These are phyloP conservation scores for Plecturocebus donacophilus DNA, from an alignment of 2,113 vertebrate species.

Conservation along the genomic window DNA sequence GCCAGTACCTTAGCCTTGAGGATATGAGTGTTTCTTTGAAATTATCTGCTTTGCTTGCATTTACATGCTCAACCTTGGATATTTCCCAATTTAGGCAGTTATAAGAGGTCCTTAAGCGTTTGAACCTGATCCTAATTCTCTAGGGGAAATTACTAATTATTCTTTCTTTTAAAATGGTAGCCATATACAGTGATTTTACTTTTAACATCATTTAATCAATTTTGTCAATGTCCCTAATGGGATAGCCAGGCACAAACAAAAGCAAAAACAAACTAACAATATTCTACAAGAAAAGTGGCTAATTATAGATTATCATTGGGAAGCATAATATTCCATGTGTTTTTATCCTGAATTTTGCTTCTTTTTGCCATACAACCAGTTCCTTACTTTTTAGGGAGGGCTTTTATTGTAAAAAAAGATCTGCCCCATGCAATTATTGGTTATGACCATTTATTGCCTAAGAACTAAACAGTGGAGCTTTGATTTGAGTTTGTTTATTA, in stretches of 20 bases:
- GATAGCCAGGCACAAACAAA: background rate
- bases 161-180: conserved; percentile 33
- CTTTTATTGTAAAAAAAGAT: conserved; percentile 5
- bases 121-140: conserved; percentile 51
- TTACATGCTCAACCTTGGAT: conserved; percentile 45
- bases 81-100: conserved; percentile 43
- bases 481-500: background rate
- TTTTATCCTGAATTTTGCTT: conserved; percentile 26
- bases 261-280: conserved; percentile 32
- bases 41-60: conserved; percentile 52
- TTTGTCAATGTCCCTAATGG: conserved; percentile 33
- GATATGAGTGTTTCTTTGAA: conserved; percentile 56
- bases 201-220: conserved; percentile 43
- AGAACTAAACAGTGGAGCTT: background rate
- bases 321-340: background rate
- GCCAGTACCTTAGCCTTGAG: conserved; percentile 31
- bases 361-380: background rate
- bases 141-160: conserved; percentile 54
- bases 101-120: conserved; percentile 42
- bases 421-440: background rate
- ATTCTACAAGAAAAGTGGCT: background rate
- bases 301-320: background rate
- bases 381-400: background rate
- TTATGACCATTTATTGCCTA: background rate
- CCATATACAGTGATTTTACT: conserved; percentile 2